Conservation (phyloP, 2,797 vertebrate genomes). For the Lagocephalus sceleratus region DNA sequence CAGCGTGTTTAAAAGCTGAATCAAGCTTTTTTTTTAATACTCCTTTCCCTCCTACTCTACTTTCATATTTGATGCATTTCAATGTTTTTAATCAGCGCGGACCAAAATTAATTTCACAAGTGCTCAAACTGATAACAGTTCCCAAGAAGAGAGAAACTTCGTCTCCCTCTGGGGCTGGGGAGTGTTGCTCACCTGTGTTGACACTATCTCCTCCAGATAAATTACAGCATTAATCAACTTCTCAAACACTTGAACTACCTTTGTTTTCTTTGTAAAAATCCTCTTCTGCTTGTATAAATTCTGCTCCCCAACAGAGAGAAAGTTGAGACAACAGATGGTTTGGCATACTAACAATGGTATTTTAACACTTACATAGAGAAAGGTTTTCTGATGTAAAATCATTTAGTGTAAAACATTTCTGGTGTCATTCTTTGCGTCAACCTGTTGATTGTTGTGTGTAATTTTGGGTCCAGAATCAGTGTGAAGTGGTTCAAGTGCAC, state of each 20-base stretch:
- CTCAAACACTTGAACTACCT: background rate
- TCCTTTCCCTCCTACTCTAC: background rate
- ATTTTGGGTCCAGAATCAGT: too few species aligned
- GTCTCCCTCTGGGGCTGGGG: background rate
- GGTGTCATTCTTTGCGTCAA: too few species aligned
- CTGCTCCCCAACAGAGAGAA: too few species aligned
- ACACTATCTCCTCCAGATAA: background rate
- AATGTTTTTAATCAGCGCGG: background rate
- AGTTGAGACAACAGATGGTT: too few species aligned
- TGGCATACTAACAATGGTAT: too few species aligned
- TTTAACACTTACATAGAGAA: too few species aligned
- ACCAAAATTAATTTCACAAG: background rate
- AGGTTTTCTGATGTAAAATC: too few species aligned
- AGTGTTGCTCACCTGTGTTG: background rate
- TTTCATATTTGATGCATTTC: slow-evolving; percentile 3
- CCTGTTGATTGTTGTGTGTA: too few species aligned
- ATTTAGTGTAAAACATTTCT: too few species aligned
- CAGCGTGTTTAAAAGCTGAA: too few species aligned
- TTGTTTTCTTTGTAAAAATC: background rate
- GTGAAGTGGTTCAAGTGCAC: too few species aligned
- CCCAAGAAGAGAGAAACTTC: background rate
- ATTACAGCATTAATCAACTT: background rate
- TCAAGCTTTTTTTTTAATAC: background rate
- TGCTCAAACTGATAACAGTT: background rate
- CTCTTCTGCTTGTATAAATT: background rate